Evolutionary conservation across 2,888 invertebrate genomes (phyloP).

Genomic region (Bruchidius siliquastri): DNA sequence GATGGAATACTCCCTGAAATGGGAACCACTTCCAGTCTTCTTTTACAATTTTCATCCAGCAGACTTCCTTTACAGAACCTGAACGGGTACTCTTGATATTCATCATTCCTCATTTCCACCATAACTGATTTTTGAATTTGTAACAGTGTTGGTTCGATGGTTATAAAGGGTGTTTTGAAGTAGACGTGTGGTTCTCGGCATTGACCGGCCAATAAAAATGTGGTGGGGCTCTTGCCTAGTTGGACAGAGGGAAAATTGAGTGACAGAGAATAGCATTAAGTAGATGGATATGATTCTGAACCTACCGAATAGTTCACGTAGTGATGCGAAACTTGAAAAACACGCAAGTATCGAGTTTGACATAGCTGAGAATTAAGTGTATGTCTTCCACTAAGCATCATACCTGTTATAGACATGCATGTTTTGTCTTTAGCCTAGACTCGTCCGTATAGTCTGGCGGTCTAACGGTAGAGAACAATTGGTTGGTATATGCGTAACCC

Average conservation of each 20-base stretch:
- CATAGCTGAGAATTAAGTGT: too few species aligned
- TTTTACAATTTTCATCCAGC: constrained; percentile 52
- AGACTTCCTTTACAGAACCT: constrained; percentile 54
- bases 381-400: too few species aligned
- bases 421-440: too few species aligned
- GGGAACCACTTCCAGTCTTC: constrained; percentile 52
- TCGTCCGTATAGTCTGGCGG: too few species aligned
- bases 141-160: constrained; percentile 58
- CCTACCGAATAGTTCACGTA: not conserved
- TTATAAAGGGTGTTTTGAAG: constrained; percentile 56
- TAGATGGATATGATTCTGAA: not conserved
- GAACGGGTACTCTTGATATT: constrained; percentile 51
- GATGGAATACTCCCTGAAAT: constrained; percentile 50
- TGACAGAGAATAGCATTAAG: too few species aligned
- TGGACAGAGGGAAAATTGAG: too few species aligned
- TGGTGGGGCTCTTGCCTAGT: constrained; percentile 33
- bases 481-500: too few species aligned
- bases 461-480: too few species aligned
- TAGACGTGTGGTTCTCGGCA: constrained; percentile 60
- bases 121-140: constrained; percentile 50
- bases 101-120: constrained; percentile 53
- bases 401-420: too few species aligned
- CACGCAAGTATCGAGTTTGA: too few species aligned
- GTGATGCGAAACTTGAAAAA: too few species aligned
- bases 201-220: constrained; percentile 59